These are phyloP conservation scores for Chalcis sispes DNA, from an alignment of 2,888 invertebrate genomes.

Conservation along the genomic window DNA sequence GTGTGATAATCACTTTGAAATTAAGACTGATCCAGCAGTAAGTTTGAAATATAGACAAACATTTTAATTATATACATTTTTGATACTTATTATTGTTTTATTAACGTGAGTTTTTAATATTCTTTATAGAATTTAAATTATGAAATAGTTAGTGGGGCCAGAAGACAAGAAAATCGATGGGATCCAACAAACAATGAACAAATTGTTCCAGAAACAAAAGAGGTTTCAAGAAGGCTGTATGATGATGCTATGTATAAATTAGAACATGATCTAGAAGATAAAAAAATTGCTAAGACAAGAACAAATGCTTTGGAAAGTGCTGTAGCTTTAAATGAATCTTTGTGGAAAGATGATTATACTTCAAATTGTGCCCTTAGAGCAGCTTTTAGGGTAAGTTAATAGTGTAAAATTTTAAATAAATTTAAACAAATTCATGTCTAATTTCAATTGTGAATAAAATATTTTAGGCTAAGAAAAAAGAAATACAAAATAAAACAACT, in stretches of 20 bases:
- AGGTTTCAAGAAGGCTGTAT: conserved; percentile 90
- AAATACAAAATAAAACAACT: conserved; percentile 82
- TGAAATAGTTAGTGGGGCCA: conserved; percentile 94
- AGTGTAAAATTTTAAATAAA: conserved; percentile 59
- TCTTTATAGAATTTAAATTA: conserved; percentile 92
- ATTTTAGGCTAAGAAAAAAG: conserved; percentile 83
- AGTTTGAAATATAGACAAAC: conserved; percentile 68
- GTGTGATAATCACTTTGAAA: conserved; percentile 97
- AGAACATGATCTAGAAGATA: conserved; percentile 93
- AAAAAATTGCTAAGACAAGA: conserved; percentile 82
- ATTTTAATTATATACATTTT: conserved; percentile 12
- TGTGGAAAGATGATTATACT: conserved; percentile 95
- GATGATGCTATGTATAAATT: conserved; percentile 99
- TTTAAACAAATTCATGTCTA: not conserved
- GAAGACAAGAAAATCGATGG: conserved; percentile 98
- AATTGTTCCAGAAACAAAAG: conserved; percentile 93
- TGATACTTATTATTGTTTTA: conserved; percentile 13
- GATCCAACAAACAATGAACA: conserved; percentile 98
- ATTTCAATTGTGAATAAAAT: not conserved
- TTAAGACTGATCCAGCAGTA: conserved; percentile 98
- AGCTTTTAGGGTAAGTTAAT: conserved; percentile 86
- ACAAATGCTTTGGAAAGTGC: conserved; percentile 86
- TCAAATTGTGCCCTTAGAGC: conserved; percentile 91
- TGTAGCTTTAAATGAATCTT: conserved; percentile 86
- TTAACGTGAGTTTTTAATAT: not conserved